A percentile compares a stretch with the other conserved stretches of the same genome.
Conservation (phyloP, 2,113 vertebrate genomes). For the Amphiprion ocellaris region DNA sequence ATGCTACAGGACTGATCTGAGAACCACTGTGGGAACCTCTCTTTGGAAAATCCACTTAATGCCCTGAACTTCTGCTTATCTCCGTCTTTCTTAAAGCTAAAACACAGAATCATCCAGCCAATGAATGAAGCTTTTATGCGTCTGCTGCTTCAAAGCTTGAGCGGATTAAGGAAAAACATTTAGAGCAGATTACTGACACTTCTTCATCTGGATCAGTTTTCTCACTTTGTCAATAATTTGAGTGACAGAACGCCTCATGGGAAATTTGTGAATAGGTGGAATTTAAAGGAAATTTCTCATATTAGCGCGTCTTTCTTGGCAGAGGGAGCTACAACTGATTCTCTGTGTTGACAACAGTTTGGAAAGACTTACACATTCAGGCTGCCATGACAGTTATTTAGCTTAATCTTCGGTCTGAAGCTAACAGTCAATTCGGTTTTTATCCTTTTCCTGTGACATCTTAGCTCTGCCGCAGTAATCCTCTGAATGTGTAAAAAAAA, state of each 20-base stretch:
- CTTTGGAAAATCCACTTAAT: conserved; percentile 28
- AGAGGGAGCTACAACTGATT: conserved; percentile 16
- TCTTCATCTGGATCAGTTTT: conserved; percentile 58
- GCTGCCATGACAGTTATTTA: conserved; percentile 14
- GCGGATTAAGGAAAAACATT: conserved; percentile 52
- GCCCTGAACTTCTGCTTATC: conserved; percentile 12
- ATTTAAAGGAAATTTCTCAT: conserved; percentile 16
- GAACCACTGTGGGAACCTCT: background rate
- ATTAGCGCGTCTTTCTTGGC: conserved; percentile 16
- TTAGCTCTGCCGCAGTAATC: background rate
- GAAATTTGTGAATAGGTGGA: conserved; percentile 28
- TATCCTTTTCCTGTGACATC: conserved; percentile 1
- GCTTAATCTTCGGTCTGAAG: conserved; percentile 33
- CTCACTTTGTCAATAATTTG: conserved; percentile 46
- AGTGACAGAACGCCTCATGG: conserved; percentile 15
- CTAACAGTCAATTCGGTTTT: conserved; percentile 19
- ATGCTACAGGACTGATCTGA: background rate
- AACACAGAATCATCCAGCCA: background rate
- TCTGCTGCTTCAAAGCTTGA: conserved; percentile 14
- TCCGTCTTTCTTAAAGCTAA: conserved; percentile 2
- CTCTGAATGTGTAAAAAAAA: conserved; percentile 4
- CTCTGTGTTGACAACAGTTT: conserved; percentile 21
- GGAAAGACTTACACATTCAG: background rate
- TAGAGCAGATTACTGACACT: conserved; percentile 47
- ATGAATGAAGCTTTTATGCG: conserved; percentile 14